These are phyloP conservation scores for Lysandra bellargus DNA, from an alignment of 2,888 invertebrate genomes.

Conservation along the genomic window DNA sequence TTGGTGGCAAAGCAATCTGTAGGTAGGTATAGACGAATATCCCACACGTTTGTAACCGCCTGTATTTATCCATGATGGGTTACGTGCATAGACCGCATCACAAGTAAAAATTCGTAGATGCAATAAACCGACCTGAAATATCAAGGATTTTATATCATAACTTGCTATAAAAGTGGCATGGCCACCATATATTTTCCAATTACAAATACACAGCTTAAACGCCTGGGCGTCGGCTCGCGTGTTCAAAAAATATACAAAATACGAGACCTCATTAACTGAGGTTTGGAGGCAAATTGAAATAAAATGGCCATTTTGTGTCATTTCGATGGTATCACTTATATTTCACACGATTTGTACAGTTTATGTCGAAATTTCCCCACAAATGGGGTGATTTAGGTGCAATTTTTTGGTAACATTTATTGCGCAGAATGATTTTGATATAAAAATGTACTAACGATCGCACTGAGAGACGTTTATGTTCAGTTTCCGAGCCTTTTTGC, in stretches of 20 bases:
- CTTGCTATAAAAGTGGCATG: not conserved
- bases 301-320: slow-evolving; percentile 45
- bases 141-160: not conserved
- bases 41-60: not conserved
- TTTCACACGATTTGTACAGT: slow-evolving; percentile 29
- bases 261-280: slow-evolving; percentile 63
- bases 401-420: slow-evolving; percentile 3
- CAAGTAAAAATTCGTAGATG: not conserved
- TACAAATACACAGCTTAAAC: slow-evolving; percentile 21
- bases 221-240: slow-evolving; percentile 32
- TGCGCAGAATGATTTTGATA: not conserved
- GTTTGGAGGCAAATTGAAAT: slow-evolving; percentile 54
- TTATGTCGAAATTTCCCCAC: slow-evolving; percentile 13
- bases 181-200: slow-evolving; percentile 23
- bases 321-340: slow-evolving; percentile 27
- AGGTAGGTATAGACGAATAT: not conserved
- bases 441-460: not conserved
- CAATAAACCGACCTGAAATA: not conserved
- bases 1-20: too few relatives aligned
- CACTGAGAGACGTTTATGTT: too few relatives aligned
- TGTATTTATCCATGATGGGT: too few relatives aligned
- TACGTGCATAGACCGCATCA: not conserved
- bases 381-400: slow-evolving; percentile 6
- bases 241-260: slow-evolving; percentile 32
- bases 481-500: too few relatives aligned